A percentile compares a stretch with the other conserved stretches of the same genome.
These are phyloP conservation scores for Pogonomyrmex californicus DNA, from an alignment of 1,140 invertebrate species.

Conservation along the genomic window DNA sequence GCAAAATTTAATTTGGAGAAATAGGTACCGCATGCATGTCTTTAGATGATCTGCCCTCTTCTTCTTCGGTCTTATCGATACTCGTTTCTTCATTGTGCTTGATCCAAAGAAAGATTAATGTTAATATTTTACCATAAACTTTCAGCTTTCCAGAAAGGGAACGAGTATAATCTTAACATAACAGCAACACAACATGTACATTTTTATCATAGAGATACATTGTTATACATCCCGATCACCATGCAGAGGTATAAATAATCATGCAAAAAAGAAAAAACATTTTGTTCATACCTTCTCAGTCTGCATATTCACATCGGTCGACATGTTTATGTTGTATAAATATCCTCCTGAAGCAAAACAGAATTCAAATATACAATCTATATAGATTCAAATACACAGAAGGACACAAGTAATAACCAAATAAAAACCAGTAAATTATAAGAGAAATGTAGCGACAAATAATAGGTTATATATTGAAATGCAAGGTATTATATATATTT, in stretches of 20 bases:
- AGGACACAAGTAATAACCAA: conserved; percentile 14
- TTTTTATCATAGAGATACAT: conserved; percentile 61
- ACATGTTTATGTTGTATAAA: conserved; percentile 78
- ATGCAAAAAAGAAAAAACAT: conserved; percentile 62
- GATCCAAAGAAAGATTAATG: conserved; percentile 77
- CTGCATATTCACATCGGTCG: conserved; percentile 82
- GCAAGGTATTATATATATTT: too few relatives aligned
- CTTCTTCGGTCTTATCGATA: conserved; percentile 79
- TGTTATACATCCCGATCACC: conserved; percentile 61
- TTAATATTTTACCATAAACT: conserved; percentile 69
- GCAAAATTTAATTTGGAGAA: conserved; percentile 74
- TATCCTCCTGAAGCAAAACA: conserved; percentile 33
- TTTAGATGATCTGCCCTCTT: conserved; percentile 79
- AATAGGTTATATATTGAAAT: too few relatives aligned
- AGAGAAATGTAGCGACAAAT: too few relatives aligned
- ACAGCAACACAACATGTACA: conserved; percentile 62
- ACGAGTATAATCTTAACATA: conserved; percentile 62
- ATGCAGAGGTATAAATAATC: conserved; percentile 63
- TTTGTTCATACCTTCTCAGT: conserved; percentile 80
- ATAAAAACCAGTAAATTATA: neutral
- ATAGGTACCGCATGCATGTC: conserved; percentile 84
- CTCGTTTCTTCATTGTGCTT: conserved; percentile 80
- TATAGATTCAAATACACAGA: neutral
- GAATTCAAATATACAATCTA: neutral
- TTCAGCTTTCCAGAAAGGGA: conserved; percentile 68